A percentile compares a stretch with the other conserved stretches of the same genome.
These are phyloP conservation scores for Pocota personata DNA, from an alignment of 2,888 invertebrate species.

Conservation along the genomic window DNA sequence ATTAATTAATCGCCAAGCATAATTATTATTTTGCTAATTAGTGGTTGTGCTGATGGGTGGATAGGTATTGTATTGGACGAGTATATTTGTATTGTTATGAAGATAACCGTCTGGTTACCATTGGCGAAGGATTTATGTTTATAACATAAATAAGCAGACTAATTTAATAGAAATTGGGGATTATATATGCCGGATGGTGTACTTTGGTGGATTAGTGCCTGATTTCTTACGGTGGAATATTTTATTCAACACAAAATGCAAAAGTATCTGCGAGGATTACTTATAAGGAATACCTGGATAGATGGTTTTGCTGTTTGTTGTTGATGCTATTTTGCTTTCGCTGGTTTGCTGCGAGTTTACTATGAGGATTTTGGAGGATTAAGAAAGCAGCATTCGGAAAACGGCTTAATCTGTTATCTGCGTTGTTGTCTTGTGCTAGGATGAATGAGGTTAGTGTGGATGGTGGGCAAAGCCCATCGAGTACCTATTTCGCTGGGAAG, in stretches of 20 bases:
- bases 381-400: constrained; percentile 11
- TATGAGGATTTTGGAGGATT: constrained; percentile 50
- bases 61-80: background rate
- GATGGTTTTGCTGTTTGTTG: background rate
- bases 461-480: background rate
- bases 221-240: constrained; percentile 65
- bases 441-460: background rate
- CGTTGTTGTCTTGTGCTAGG: background rate
- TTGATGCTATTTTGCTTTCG: background rate
- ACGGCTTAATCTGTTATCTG: constrained; percentile 53
- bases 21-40: constrained; percentile 69
- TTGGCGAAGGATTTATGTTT: constrained; percentile 46
- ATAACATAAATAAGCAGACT: constrained; percentile 64
- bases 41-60: constrained; percentile 5
- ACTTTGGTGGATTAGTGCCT: constrained; percentile 61
- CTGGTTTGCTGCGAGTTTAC: background rate
- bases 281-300: constrained; percentile 46
- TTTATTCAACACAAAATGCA: constrained; percentile 47
- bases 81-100: constrained; percentile 4
- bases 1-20: constrained; percentile 66
- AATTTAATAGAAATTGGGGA: constrained; percentile 71
- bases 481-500: background rate
- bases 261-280: constrained; percentile 28
- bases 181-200: constrained; percentile 54
- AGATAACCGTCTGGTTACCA: constrained; percentile 41